phyloP scores from a whole-genome alignment of 2,888 invertebrate species.

The Spicauda simplicius region DNA sequence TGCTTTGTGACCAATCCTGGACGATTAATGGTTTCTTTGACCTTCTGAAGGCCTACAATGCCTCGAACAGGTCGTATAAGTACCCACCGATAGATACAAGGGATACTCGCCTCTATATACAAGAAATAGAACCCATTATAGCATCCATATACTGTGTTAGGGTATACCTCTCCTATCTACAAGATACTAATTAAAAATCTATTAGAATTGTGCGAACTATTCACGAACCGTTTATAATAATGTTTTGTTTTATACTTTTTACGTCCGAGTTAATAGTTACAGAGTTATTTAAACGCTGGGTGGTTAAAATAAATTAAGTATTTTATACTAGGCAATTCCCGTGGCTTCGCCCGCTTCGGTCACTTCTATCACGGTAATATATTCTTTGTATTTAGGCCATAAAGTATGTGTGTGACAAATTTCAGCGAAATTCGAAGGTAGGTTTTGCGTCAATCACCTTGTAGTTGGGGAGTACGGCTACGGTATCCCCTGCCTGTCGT shows the following conservation, averaged over 20 bases:
- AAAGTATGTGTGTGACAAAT: too few species aligned
- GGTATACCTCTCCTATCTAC: conserved; percentile 3
- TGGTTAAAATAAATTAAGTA: background rate
- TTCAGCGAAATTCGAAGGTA: too few species aligned
- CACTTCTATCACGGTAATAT: too few species aligned
- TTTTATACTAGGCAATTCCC: background rate
- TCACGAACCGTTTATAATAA: conserved; percentile 23
- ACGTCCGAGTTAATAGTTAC: background rate
- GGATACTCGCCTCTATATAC: background rate
- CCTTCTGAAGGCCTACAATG: conserved; percentile 36
- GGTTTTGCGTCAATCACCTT: too few species aligned
- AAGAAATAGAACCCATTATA: background rate
- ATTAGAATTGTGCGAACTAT: conserved; percentile 37
- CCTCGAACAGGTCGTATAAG: conserved; percentile 19
- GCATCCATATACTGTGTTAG: background rate
- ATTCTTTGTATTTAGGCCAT: too few species aligned
- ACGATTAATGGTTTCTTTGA: conserved; percentile 39
- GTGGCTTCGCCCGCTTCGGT: too few species aligned
- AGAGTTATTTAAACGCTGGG: background rate
- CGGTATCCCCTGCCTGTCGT: too few species aligned
- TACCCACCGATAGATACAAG: background rate
- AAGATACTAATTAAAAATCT: conserved; percentile 40
- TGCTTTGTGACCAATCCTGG: conserved; percentile 27
- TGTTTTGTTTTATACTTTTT: conserved; percentile 23
- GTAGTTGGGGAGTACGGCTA: too few species aligned